phyloP scores from a whole-genome alignment of 2,113 vertebrate genomes.

The Rhinoptilus africanus region DNA sequence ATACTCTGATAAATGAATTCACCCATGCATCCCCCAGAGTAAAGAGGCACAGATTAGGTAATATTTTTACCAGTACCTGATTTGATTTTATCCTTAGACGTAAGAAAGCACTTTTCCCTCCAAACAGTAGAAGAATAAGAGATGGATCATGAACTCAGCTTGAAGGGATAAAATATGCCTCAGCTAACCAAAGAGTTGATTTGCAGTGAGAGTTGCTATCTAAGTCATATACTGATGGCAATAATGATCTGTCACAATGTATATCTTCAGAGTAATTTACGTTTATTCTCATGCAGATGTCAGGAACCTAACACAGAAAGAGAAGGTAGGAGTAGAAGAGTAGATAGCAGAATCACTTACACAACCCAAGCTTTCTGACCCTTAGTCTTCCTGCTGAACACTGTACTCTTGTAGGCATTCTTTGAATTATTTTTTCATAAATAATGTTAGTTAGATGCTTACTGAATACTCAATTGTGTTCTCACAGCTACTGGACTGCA shows the following conservation, averaged over 20 bases:
- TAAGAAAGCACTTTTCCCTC: background rate
- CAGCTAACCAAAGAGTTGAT: background rate
- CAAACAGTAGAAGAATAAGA: background rate
- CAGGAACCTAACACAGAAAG: background rate
- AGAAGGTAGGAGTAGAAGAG: background rate
- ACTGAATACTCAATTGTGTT: background rate
- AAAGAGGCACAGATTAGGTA: background rate
- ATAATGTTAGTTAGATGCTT: background rate
- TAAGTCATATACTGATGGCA: background rate
- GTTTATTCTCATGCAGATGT: background rate
- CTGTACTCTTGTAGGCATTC: background rate
- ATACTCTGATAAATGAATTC: background rate
- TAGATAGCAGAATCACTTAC: background rate
- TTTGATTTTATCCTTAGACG: background rate
- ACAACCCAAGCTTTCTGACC: background rate
- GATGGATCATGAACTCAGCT: background rate
- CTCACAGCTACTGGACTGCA: background rate
- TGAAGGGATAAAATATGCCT: background rate
- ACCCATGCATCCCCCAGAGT: background rate
- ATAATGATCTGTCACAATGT: background rate
- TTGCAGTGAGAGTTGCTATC: background rate
- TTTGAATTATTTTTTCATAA: conserved; percentile 31
- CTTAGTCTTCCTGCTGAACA: background rate
- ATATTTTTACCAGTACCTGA: background rate
- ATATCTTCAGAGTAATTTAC: background rate